These are phyloP conservation scores for Ctenochaetus hawaiiensis DNA, from an alignment of 2,797 vertebrate genomes.

Conservation along the genomic window DNA sequence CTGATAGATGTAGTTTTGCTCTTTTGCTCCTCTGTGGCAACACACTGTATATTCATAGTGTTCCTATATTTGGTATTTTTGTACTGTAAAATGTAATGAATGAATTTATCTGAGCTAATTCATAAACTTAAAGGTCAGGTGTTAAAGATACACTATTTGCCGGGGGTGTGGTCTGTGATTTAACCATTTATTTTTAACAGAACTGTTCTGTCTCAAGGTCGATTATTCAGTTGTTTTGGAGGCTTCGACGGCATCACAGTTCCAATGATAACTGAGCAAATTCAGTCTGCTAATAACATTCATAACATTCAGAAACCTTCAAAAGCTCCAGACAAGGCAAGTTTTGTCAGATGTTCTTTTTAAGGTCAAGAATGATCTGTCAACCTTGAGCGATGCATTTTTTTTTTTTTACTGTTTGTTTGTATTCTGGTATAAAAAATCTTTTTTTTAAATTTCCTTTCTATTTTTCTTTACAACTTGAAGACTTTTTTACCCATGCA, in stretches of 20 bases:
- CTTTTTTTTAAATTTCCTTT: background rate
- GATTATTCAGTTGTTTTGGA: no score
- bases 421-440: background rate
- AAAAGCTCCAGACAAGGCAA: background rate
- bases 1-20: constrained; percentile 1
- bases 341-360: background rate
- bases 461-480: background rate
- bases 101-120: no score
- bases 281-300: background rate
- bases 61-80: no score
- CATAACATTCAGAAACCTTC: background rate
- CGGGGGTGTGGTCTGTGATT: no score
- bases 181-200: no score
- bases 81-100: no score
- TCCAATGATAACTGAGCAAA: background rate
- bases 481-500: background rate
- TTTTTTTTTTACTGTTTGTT: background rate
- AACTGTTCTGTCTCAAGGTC: no score
- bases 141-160: no score
- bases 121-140: no score
- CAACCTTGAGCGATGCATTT: no score
- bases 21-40: constrained; percentile 10
- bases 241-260: no score
- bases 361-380: background rate
- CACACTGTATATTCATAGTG: no score